Conservation (phyloP, 1,140 invertebrate species). For the Pseudomyrmex dendroicus region DNA sequence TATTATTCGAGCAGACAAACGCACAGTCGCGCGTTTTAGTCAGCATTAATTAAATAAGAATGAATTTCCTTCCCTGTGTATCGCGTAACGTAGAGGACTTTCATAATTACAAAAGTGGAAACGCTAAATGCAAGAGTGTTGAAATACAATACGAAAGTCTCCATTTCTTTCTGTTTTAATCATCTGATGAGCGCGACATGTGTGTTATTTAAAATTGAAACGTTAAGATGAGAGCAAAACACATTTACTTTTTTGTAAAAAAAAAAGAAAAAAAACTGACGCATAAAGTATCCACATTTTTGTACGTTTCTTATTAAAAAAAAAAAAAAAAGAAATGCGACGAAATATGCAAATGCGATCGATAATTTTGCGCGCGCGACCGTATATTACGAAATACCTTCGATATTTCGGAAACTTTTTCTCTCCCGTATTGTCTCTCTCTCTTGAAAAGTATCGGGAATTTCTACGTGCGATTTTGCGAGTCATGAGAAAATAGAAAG, state of each 20-base stretch:
- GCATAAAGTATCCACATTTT: neutral
- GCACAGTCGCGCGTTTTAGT: neutral
- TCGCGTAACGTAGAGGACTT: too few relatives aligned
- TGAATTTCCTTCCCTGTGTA: too few relatives aligned
- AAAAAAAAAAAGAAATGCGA: neutral
- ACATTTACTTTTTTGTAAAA: too few relatives aligned
- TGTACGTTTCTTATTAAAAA: neutral
- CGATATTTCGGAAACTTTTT: neutral
- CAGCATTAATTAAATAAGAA: too few relatives aligned
- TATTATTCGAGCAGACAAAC: conserved; percentile 42
- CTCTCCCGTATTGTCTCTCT: too few relatives aligned
- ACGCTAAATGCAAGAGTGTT: too few relatives aligned
- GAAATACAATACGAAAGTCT: too few relatives aligned
- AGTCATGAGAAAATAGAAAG: conserved; percentile 22
- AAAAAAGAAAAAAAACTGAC: neutral
- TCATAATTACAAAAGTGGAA: too few relatives aligned
- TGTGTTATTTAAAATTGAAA: too few relatives aligned
- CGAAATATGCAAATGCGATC: neutral
- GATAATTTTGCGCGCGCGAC: neutral
- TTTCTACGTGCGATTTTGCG: conserved; percentile 15
- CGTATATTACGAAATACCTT: neutral
- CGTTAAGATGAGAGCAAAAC: too few relatives aligned
- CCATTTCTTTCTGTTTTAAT: too few relatives aligned
- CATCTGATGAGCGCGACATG: too few relatives aligned
- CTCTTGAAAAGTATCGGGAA: neutral